Conservation (phyloP, 2,113 vertebrate species). For the Limnothrissa miodon region DNA sequence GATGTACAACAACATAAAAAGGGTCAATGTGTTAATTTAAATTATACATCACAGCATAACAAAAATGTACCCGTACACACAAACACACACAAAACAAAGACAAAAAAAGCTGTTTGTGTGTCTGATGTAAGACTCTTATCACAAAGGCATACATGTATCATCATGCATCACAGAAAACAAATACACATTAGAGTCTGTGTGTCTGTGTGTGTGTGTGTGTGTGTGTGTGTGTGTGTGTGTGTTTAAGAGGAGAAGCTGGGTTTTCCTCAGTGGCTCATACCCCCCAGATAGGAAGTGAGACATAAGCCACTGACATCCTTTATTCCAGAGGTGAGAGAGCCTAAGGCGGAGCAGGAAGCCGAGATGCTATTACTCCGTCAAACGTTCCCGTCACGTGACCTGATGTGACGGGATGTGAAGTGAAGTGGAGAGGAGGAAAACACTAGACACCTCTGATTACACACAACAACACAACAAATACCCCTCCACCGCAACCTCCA, state of each 20-base stretch:
- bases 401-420: no score
- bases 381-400: background rate
- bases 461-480: background rate
- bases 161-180: background rate
- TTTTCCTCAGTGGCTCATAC: background rate
- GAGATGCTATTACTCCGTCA: background rate
- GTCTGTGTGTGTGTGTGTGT: background rate
- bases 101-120: no score
- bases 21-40: background rate
- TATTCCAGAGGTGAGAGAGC: background rate
- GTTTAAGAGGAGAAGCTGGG: background rate
- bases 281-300: slow-evolving; percentile 7
- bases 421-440: background rate
- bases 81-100: background rate
- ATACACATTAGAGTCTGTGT: background rate
- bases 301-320: background rate
- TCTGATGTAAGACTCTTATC: background rate
- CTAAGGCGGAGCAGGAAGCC: background rate
- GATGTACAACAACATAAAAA: background rate
- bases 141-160: background rate
- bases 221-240: background rate
- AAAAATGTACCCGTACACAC: background rate
- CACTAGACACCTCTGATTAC: background rate
- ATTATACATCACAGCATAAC: background rate
- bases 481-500: background rate